phyloP scores from a whole-genome alignment of 2,113 vertebrate genomes.

The Phainopepla nitens region DNA sequence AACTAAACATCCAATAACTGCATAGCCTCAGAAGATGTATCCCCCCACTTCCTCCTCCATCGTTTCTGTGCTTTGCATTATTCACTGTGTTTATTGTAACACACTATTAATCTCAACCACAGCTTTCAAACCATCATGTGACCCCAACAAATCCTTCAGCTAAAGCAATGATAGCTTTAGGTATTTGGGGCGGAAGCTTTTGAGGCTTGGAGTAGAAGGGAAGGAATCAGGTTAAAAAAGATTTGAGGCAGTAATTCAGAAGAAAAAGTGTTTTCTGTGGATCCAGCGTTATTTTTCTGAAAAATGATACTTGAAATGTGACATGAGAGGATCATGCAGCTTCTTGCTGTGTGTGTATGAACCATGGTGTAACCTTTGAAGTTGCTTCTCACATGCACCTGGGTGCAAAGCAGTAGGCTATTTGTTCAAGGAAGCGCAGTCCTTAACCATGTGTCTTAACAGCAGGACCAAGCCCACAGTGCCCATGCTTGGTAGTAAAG shows the following conservation, averaged over 20 bases:
- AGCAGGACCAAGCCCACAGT: background rate
- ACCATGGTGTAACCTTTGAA: background rate
- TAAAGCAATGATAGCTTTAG: background rate
- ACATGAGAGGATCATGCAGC: background rate
- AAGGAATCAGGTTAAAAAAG: background rate
- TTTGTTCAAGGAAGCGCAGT: background rate
- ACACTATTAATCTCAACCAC: conserved; percentile 41
- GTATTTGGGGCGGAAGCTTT: background rate
- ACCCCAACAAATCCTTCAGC: background rate
- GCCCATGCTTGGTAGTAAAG: background rate
- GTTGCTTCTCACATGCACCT: background rate
- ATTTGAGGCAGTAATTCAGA: background rate
- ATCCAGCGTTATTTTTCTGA: background rate
- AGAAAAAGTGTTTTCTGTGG: background rate
- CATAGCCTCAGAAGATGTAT: background rate
- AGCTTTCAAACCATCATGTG: conserved; percentile 26
- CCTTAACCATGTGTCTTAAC: background rate
- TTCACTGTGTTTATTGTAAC: conserved; percentile 53
- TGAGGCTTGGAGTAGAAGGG: background rate
- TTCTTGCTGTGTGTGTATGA: background rate
- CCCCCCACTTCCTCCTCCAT: background rate
- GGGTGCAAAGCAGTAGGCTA: background rate
- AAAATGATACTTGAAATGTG: background rate
- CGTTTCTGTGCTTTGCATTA: conserved; percentile 28
- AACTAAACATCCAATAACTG: conserved; percentile 41